Evolutionary conservation across 2,888 invertebrate species (phyloP), one percentile per base, ranked within the genome.

Genomic region (Podabrus alpinus): DNA sequence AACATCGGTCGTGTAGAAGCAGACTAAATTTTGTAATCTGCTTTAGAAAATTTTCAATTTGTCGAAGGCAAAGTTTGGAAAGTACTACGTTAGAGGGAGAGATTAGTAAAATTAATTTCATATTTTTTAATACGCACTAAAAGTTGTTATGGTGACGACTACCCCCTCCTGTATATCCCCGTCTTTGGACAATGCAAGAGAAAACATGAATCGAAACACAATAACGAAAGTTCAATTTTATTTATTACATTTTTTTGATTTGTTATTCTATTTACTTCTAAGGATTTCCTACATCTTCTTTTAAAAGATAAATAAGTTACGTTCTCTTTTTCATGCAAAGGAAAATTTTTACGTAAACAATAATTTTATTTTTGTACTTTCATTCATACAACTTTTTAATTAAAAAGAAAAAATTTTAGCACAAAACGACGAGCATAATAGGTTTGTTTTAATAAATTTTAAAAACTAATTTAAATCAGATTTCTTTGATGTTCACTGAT

Each of bases 71-170:
- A 79, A 79, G 78, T 78, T 79, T 78, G 74, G 59, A 71, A 69
- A 68, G 59, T 66, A 75, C 25, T 11, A 25, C 76, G 77, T 75
- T 78, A 74, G 77, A 79, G 67, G 77, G 64, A 68, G 60, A 81
- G 82, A 83, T 83, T 83, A 82, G 82, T 81, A 81, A 81, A 82
- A 83, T 82, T 83, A 83, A 83, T 83, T 83, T 83, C 81, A 81
- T 82, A 83, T 83, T 80, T 82, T 81, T 81, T 79, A 74, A 66
- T 74, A 68, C 79, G 81, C 82, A 73, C 77, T 78, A 64, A n/a
- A n/a, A 64, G 84, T 85, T 80, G 84, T 84, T 84, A 84, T 84
- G 83, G 84, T 82, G 78, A 84, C 84, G 76, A 68, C 74, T 61
- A 25, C 66, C 74, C 74, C 69, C 69, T 75, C n/a, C n/a, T n/a